Conservation (phyloP, 1,140 invertebrate genomes). For the Panulirus ornatus region DNA sequence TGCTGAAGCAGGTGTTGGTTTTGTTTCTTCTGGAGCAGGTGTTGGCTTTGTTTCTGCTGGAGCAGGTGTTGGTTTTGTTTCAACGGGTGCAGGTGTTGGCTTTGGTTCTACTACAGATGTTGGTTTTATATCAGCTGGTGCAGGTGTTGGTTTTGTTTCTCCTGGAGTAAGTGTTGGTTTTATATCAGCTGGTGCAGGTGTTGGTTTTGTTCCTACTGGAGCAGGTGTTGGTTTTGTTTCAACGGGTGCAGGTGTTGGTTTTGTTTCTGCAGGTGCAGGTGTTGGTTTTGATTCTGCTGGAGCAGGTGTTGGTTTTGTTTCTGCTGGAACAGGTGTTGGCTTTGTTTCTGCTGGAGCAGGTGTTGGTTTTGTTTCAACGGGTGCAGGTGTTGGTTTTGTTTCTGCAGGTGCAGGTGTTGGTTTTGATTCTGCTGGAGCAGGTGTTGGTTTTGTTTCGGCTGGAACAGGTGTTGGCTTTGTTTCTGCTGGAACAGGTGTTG, state of each 20-base stretch:
- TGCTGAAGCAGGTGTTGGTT: slow-evolving; percentile 19
- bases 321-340: slow-evolving; percentile 1
- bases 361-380: neutral
- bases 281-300: slow-evolving; percentile 24
- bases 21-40: slow-evolving; percentile 24
- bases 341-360: slow-evolving; percentile 5
- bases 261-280: neutral
- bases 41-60: slow-evolving; percentile 41
- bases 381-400: neutral
- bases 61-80: slow-evolving; percentile 9
- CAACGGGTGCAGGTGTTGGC: slow-evolving; percentile 2
- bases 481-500: slow-evolving; percentile 32
- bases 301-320: neutral
- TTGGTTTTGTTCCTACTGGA: slow-evolving; percentile 10
- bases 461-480: slow-evolving; percentile 13
- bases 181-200: neutral
- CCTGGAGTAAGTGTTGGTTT: slow-evolving; percentile 38
- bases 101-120: neutral
- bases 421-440: slow-evolving; percentile 1
- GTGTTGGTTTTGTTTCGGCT: neutral
- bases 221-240: slow-evolving; percentile 34
- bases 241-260: neutral
- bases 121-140: no score
- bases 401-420: slow-evolving; percentile 1
- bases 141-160: slow-evolving; percentile 10